Conservation (phyloP, 30 jellyfish, hydroid and myxozoan genomes). For the Phacellophora camtschatica region DNA sequence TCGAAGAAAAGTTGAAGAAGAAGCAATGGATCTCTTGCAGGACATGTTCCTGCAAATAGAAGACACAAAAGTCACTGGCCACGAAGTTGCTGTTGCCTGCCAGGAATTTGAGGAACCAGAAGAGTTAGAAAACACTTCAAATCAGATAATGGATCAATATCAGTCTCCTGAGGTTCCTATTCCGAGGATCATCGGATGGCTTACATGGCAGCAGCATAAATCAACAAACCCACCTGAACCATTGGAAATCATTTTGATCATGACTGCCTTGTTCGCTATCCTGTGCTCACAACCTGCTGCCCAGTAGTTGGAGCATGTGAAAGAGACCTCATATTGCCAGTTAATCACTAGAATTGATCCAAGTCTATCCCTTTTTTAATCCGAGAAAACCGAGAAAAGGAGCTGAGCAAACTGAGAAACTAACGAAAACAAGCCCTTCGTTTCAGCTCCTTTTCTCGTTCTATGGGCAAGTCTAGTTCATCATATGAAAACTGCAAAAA, state of each 20-base stretch:
- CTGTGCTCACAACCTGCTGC: conserved; percentile 15
- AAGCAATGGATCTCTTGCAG: conserved; percentile 30
- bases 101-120: conserved; percentile 16
- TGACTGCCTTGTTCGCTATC: conserved; percentile 34
- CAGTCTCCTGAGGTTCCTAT: conserved; percentile 24
- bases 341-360: too few relatives aligned
- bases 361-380: too few relatives aligned
- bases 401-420: too few relatives aligned
- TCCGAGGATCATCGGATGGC: conserved; percentile 36
- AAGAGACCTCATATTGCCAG: conserved; percentile 25
- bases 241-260: conserved; percentile 11
- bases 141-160: conserved; percentile 7
- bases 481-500: conserved; percentile 2
- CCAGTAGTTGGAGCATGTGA: conserved; percentile 40
- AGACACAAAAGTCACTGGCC: conserved; percentile 13
- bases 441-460: too few relatives aligned
- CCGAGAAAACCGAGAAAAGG: too few relatives aligned
- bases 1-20: conserved; percentile 27
- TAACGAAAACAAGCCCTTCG: too few relatives aligned
- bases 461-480: too few relatives aligned
- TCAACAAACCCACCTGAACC: conserved; percentile 7
- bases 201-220: conserved; percentile 40
- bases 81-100: conserved; percentile 27
- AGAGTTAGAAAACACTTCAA: neutral
- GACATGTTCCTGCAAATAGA: conserved; percentile 22